These are phyloP conservation scores for Alcedo atthis DNA, from an alignment of 2,797 vertebrate genomes.

Conservation along the genomic window DNA sequence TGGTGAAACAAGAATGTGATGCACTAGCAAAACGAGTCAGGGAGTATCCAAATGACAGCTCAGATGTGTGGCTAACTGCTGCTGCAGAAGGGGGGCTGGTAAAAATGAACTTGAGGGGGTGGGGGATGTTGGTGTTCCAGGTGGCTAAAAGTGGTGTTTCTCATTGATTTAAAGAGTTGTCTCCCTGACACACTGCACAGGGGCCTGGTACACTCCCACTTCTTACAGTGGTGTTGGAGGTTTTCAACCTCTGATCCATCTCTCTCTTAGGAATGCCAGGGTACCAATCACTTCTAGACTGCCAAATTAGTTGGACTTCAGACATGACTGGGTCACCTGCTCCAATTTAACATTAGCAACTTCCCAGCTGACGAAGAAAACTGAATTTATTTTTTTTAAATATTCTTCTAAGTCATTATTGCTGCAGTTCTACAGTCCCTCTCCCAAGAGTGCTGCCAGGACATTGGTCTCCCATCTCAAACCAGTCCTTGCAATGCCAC, in stretches of 20 bases:
- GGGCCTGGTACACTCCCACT: too few relatives aligned
- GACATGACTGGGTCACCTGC: not conserved
- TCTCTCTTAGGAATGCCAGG: too few relatives aligned
- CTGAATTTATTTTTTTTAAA: not conserved
- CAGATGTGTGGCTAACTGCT: not conserved
- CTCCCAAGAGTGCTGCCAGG: not conserved
- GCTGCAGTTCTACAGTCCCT: not conserved
- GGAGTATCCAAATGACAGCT: not conserved
- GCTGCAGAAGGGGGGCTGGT: not conserved
- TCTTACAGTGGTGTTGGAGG: too few relatives aligned
- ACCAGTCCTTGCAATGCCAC: fast-evolving
- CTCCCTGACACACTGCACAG: too few relatives aligned
- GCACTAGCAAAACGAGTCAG: not conserved
- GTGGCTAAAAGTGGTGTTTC: too few relatives aligned
- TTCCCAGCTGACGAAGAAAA: not conserved
- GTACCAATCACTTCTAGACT: too few relatives aligned
- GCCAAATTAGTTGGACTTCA: too few relatives aligned
- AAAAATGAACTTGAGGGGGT: not conserved
- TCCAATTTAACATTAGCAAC: not conserved
- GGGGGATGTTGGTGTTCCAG: too few relatives aligned
- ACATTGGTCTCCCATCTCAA: not conserved
- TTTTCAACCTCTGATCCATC: too few relatives aligned
- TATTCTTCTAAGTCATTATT: not conserved
- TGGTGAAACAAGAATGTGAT: fast-evolving
- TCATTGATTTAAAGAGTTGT: too few relatives aligned